Evolutionary conservation across 2,888 invertebrate genomes (phyloP), one percentile per base, ranked within the genome.

Genomic region (Synanthedon formicaeformis): DNA sequence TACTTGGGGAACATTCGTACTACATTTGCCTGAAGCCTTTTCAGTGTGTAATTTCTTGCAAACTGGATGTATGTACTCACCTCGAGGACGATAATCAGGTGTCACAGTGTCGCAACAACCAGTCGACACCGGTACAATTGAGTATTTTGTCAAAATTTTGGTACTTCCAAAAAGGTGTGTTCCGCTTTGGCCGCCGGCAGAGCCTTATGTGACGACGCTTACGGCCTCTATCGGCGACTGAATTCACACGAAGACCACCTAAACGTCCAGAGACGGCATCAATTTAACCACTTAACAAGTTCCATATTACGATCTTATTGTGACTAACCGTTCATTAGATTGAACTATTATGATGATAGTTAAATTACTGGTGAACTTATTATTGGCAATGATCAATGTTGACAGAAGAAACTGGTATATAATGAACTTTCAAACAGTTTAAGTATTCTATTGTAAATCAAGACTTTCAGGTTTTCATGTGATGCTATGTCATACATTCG

Each of bases 181-280:
- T 75, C 75, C 77, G 76, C 64, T 69, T 71, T 70, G 75, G 72
- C 67, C 74, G 81, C 79, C 77, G 80, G 79, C 74, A 73, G 70
- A 78, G 71, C 78, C 78, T 79, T 75, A 76, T 84, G 74, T 84
- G 83, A 71, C 76, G 72, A 73, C 72, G 73, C 74, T 68, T 71
- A 67, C 79, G 77, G 78, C 73, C 78, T 81, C 77, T 77, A 75
- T 76, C 75, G 82, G 75, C 78, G 64, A 69, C 76, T 77, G 71
- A 75, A 34, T 34, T 34, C 34, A 75, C 70, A 64, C 61, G 58
- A 67, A 78, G 85, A 77, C 64, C 58, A 40, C 48, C 51, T 56
- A 65, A 72, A 62, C 52, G 56, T 52, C 60, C 63, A 82, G 83
- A 83, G 57, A 59, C 53, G 81, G 63, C 79, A 66, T 11, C 49